phyloP scores from a whole-genome alignment of 2,888 invertebrate genomes.

The Sisyra nigra region DNA sequence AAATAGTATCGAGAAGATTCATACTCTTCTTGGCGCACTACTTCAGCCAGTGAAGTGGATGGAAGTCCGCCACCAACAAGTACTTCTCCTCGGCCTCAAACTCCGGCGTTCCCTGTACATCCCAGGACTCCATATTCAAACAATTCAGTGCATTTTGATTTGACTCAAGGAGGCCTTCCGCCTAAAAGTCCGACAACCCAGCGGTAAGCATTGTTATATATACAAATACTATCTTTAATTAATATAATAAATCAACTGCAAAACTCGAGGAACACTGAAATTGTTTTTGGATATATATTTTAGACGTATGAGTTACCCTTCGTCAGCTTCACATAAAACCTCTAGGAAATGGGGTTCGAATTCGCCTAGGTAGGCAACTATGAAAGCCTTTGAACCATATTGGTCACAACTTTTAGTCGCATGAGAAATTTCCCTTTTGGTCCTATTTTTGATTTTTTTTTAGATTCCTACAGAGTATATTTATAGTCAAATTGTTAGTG shows the following conservation, averaged over 20 bases:
- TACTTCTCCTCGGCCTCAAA: slow-evolving; percentile 55
- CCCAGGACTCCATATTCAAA: slow-evolving; percentile 78
- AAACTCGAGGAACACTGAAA: slow-evolving; percentile 2
- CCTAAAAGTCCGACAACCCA: slow-evolving; percentile 67
- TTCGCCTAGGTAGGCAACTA: slow-evolving; percentile 22
- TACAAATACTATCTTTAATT: background rate
- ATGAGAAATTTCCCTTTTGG: background rate
- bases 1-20: slow-evolving; percentile 43
- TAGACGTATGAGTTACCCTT: slow-evolving; percentile 28
- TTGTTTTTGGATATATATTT: slow-evolving; percentile 15
- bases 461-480: background rate
- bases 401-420: too few relatives aligned
- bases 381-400: background rate
- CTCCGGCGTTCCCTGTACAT: slow-evolving; percentile 86
- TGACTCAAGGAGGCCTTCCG: slow-evolving; percentile 45
- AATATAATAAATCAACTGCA: slow-evolving; percentile 1
- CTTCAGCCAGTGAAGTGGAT: slow-evolving; percentile 35
- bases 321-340: slow-evolving; percentile 20
- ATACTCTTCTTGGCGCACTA: slow-evolving; percentile 43
- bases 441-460: background rate
- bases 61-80: slow-evolving; percentile 35
- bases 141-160: slow-evolving; percentile 37
- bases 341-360: slow-evolving; percentile 25
- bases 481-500: too few relatives aligned
- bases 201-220: slow-evolving; percentile 31